Evolutionary conservation across 2,113 vertebrate genomes (phyloP).

Genomic region (Sinocyclocheilus maitianheensis): DNA sequence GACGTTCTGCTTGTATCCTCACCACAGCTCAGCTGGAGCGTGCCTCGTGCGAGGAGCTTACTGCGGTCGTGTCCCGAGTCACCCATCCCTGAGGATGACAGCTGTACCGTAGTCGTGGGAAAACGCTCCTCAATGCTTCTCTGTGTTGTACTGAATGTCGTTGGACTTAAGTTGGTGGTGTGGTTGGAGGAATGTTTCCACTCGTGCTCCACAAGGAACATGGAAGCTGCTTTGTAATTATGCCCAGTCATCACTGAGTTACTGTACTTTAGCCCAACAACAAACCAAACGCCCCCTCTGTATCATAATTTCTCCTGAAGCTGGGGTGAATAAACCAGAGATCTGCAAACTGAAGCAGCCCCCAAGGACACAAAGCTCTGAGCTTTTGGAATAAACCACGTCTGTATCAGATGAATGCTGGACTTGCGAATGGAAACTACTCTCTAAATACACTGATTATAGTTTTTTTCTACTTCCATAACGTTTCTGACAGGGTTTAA

Average conservation of each 20-base stretch:
- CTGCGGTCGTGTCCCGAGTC: slow-evolving; percentile 42
- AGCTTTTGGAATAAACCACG: slow-evolving; percentile 18
- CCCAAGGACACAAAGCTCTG: neutral
- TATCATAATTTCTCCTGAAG: slow-evolving; percentile 6
- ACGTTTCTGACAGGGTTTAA: neutral
- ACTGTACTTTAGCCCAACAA: neutral
- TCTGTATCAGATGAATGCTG: slow-evolving; percentile 11
- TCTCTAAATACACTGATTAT: neutral
- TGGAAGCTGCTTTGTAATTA: neutral
- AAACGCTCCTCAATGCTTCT: neutral
- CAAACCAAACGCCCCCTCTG: neutral
- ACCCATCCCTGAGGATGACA: slow-evolving; percentile 31
- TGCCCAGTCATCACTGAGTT: neutral
- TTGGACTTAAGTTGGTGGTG: neutral
- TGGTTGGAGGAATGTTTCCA: slow-evolving; percentile 15
- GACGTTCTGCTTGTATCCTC: slow-evolving; percentile 16
- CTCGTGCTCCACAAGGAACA: neutral
- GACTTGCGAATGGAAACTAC: neutral
- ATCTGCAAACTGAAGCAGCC: slow-evolving; percentile 20
- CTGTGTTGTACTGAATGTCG: neutral
- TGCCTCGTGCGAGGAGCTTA: slow-evolving; percentile 24
- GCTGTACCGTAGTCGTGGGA: slow-evolving; percentile 22
- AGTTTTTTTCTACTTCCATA: neutral
- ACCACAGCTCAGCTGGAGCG: slow-evolving; percentile 27
- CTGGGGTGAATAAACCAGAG: neutral